A percentile compares a stretch with the other conserved stretches of the same genome.
Conservation (phyloP, 2,888 invertebrate genomes). For the Yponomeuta malinellus region DNA sequence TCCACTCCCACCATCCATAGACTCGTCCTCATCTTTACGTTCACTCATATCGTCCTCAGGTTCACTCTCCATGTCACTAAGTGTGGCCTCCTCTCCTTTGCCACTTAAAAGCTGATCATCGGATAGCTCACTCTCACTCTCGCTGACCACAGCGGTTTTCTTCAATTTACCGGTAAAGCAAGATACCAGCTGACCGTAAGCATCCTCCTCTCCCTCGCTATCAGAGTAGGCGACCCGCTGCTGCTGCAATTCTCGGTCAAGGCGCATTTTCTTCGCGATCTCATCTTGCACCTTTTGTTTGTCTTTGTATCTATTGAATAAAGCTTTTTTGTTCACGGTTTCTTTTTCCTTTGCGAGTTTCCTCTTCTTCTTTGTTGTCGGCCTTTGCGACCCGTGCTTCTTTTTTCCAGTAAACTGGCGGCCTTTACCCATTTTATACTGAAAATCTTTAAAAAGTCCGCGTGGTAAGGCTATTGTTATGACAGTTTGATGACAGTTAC, state of each 20-base stretch:
- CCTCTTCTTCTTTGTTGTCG: slow-evolving; percentile 41
- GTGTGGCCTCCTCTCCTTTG: slow-evolving; percentile 28
- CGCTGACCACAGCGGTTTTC: slow-evolving; percentile 38
- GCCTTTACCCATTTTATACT: slow-evolving; percentile 19
- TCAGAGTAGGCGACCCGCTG: slow-evolving; percentile 62
- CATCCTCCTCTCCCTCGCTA: slow-evolving; percentile 63
- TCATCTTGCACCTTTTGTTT: slow-evolving; percentile 67
- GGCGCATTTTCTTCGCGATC: slow-evolving; percentile 50
- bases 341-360: slow-evolving; percentile 39
- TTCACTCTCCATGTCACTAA: slow-evolving; percentile 41
- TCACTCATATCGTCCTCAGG: slow-evolving; percentile 17
- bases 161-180: slow-evolving; percentile 52
- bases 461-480: background rate
- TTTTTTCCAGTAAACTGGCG: slow-evolving; percentile 31
- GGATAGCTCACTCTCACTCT: slow-evolving; percentile 30
- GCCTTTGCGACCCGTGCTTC: slow-evolving; percentile 37
- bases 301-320: slow-evolving; percentile 69
- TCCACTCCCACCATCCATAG: background rate
- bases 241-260: slow-evolving; percentile 52
- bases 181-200: slow-evolving; percentile 68
- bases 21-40: slow-evolving; percentile 14
- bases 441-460: background rate
- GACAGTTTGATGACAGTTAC: background rate
- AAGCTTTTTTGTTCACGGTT: slow-evolving; percentile 54
- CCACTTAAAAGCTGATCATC: slow-evolving; percentile 19